Percentiles rank a stretch among this genome's conserved stretches.
Evolutionary conservation across 1,140 invertebrate genomes (phyloP).

Genomic region (Parapsyche elsis): DNA sequence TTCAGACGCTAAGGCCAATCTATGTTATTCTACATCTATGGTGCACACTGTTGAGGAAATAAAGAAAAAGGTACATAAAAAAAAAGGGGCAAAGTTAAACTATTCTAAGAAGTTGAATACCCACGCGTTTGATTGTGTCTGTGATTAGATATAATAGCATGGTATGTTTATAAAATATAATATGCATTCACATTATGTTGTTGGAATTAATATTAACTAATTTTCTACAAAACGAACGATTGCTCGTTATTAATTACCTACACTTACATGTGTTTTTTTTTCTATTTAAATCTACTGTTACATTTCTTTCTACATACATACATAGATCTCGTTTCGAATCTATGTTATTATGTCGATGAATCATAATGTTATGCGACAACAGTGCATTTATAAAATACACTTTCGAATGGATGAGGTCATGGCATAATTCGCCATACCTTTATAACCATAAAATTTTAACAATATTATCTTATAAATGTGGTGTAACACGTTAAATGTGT

Average conservation of each 20-base stretch:
- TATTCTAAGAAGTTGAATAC: too few species aligned
- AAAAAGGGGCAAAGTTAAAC: too few species aligned
- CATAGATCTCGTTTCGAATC: constrained; percentile 4
- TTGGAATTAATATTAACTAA: neutral
- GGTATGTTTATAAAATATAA: neutral
- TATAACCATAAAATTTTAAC: too few species aligned
- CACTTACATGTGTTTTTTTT: neutral
- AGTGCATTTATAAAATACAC: neutral
- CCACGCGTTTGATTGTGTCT: too few species aligned
- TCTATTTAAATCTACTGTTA: neutral
- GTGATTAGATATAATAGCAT: too few species aligned
- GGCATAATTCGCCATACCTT: neutral
- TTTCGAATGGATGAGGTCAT: constrained; percentile 28
- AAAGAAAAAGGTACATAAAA: too few species aligned
- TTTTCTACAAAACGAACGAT: neutral
- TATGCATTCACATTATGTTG: neutral
- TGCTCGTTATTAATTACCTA: neutral
- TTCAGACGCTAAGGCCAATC: too few species aligned
- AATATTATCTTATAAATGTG: too few species aligned
- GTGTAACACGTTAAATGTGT: too few species aligned
- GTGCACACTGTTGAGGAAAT: too few species aligned
- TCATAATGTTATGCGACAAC: constrained; percentile 20
- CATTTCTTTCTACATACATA: constrained; percentile 19
- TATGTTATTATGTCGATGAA: constrained; percentile 29
- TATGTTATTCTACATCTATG: too few species aligned